phyloP scores from a whole-genome alignment of 2,797 vertebrate genomes.

The Cynodonichthys magdalenae region DNA sequence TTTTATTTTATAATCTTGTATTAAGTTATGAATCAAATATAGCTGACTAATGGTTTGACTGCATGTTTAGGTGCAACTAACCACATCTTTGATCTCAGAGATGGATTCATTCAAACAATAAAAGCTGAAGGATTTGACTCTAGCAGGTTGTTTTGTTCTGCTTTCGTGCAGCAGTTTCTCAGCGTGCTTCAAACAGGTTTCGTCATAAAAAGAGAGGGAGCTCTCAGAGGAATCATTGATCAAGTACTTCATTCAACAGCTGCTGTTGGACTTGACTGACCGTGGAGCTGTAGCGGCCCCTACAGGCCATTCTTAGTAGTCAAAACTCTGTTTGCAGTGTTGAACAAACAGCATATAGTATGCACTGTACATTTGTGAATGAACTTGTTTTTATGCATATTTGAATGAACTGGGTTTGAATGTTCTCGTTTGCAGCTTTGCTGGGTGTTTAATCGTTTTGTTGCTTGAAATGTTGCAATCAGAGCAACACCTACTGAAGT shows the following conservation, averaged over 20 bases:
- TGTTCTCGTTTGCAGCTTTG: background rate
- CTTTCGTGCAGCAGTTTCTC: conserved; percentile 22
- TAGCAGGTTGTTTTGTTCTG: conserved; percentile 6
- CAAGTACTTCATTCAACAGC: conserved; percentile 44
- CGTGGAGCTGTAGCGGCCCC: conserved; percentile 76
- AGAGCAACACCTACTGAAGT: background rate
- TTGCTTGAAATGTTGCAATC: background rate
- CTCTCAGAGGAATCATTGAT: conserved; percentile 53
- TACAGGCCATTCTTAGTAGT: conserved; percentile 50
- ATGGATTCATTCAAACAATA: conserved; percentile 16
- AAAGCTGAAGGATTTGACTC: conserved; percentile 14
- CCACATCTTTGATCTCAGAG: conserved; percentile 9
- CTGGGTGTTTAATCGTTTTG: background rate
- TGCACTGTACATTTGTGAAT: background rate
- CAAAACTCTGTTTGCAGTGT: background rate
- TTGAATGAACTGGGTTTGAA: background rate
- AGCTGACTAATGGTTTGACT: background rate
- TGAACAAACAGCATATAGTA: background rate
- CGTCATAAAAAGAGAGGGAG: conserved; percentile 51
- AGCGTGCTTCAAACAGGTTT: conserved; percentile 26
- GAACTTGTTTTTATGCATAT: background rate
- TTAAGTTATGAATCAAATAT: background rate
- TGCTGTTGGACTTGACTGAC: conserved; percentile 39
- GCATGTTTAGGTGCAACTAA: conserved; percentile 1
- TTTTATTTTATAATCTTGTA: conserved; percentile 1